Evolutionary conservation across 2,888 invertebrate species (phyloP).

Genomic region (Leucoptera coffeella): DNA sequence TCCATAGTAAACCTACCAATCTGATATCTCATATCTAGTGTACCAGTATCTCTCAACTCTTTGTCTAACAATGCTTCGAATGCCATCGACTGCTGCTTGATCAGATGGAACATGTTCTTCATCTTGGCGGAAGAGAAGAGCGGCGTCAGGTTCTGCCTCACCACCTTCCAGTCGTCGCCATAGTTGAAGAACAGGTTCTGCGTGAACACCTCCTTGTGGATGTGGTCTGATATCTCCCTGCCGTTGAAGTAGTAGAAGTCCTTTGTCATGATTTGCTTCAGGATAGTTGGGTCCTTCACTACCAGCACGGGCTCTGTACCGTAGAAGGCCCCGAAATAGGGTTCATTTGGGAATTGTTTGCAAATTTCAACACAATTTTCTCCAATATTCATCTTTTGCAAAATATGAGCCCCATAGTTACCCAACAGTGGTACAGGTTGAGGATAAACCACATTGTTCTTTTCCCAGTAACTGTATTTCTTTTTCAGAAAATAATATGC

Average conservation of each 20-base stretch:
- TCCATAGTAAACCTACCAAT: constrained; percentile 22
- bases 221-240: constrained; percentile 16
- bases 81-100: constrained; percentile 13
- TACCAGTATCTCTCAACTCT: constrained; percentile 8
- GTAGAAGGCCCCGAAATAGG: constrained; percentile 21
- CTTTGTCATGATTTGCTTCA: constrained; percentile 20
- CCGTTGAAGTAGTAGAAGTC: constrained; percentile 27
- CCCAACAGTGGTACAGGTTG: constrained; percentile 19
- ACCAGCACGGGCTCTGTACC: constrained; percentile 24
- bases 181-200: constrained; percentile 16
- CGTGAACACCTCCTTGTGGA: constrained; percentile 14
- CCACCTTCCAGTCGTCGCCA: constrained; percentile 25
- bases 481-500: constrained; percentile 10
- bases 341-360: constrained; percentile 14
- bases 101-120: constrained; percentile 27
- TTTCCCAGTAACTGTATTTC: constrained; percentile 20
- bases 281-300: constrained; percentile 18
- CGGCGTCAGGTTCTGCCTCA: constrained; percentile 23
- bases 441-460: constrained; percentile 13
- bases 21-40: constrained; percentile 13
- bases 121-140: constrained; percentile 26
- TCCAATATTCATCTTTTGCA: constrained; percentile 12
- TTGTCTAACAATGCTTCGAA: constrained; percentile 16
- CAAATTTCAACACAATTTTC: constrained; percentile 14
- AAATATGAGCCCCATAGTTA: constrained; percentile 17